Evolutionary conservation across 2,888 invertebrate species (phyloP).

Genomic region (Drosophila pseudotakahashii): DNA sequence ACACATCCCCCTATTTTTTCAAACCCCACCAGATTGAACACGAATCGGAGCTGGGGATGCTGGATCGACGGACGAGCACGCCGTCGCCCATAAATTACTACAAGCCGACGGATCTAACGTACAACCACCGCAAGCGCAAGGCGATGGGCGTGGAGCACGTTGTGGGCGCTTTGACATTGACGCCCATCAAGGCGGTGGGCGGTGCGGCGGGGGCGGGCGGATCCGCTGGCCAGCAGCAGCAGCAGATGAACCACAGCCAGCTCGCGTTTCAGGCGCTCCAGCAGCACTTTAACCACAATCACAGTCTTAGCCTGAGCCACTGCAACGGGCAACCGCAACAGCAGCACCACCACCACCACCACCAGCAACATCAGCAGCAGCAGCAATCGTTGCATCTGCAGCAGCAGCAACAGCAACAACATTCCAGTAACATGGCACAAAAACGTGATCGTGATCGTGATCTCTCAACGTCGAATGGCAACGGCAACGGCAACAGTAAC

Average conservation of each 20-base stretch:
- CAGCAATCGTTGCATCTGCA: constrained; percentile 45
- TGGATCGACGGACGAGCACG: constrained; percentile 70
- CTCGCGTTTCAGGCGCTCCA: constrained; percentile 73
- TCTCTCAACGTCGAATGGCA: constrained; percentile 65
- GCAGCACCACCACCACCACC: constrained; percentile 32
- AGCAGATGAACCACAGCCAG: constrained; percentile 71
- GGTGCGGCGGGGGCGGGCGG: constrained; percentile 16
- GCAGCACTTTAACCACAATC: constrained; percentile 72
- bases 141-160: constrained; percentile 60
- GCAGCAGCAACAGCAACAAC: constrained; percentile 66
- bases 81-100: constrained; percentile 76
- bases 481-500: constrained; percentile 23
- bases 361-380: constrained; percentile 38
- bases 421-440: constrained; percentile 80
- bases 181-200: constrained; percentile 63
- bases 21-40: constrained; percentile 70
- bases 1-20: neutral
- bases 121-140: constrained; percentile 68
- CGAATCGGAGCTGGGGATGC: constrained; percentile 72
- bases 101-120: constrained; percentile 75
- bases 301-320: constrained; percentile 37
- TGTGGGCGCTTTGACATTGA: constrained; percentile 67
- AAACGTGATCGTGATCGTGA: constrained; percentile 78
- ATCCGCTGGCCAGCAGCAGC: constrained; percentile 35
- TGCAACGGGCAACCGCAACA: constrained; percentile 60